A percentile compares a stretch with the other conserved stretches of the same genome.
Conservation (phyloP, 30 jellyfish, hydroid and myxozoan species). For the Sanderia malayensis region DNA sequence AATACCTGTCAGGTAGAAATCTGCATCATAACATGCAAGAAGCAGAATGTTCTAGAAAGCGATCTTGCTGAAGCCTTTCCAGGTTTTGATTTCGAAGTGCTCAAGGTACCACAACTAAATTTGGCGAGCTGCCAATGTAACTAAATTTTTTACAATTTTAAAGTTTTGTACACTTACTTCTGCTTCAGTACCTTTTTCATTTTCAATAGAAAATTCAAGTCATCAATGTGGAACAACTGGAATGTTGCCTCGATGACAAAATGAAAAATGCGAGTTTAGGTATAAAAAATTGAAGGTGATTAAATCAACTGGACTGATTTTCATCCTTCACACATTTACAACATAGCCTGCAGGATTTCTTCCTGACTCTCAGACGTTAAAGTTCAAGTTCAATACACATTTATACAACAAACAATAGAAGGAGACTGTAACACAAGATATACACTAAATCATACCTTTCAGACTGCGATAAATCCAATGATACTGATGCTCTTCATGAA, state of each 20-base stretch:
- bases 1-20: conserved; percentile 23
- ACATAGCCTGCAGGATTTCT: neutral
- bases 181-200: neutral
- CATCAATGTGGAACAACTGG: neutral
- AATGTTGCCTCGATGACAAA: neutral
- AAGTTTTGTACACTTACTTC: neutral
- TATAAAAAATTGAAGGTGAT: neutral
- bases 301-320: neutral
- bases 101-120: neutral
- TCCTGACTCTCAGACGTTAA: neutral
- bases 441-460: neutral
- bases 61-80: conserved; percentile 1
- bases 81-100: conserved; percentile 1
- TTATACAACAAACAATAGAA: too few relatives aligned
- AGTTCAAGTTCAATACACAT: neutral
- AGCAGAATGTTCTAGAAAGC: conserved; percentile 5
- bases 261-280: neutral
- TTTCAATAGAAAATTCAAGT: neutral
- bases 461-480: neutral
- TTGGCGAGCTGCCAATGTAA: too few relatives aligned
- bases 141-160: too few relatives aligned
- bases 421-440: neutral
- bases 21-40: conserved; percentile 17
- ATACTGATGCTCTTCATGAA: conserved; percentile 14
- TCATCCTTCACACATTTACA: neutral